phyloP scores from a whole-genome alignment of 2,888 invertebrate species.

The Synergus umbraculus region DNA sequence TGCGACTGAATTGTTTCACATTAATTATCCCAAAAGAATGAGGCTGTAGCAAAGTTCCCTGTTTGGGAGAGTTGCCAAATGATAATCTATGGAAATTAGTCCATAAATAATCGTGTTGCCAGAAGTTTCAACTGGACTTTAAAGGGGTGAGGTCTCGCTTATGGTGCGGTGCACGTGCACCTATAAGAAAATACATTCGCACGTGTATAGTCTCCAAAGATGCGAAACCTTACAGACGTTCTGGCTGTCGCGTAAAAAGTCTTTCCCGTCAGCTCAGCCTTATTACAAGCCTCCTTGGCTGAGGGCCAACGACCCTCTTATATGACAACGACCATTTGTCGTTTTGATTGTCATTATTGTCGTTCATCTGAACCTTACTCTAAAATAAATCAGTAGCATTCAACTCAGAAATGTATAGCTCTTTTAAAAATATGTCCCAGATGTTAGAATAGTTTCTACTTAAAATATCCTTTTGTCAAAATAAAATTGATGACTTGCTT shows the following conservation, averaged over 20 bases:
- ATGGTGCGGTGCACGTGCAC: constrained; percentile 26
- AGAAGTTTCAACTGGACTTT: constrained; percentile 19
- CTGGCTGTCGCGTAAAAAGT: constrained; percentile 55
- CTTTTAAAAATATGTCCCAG: neutral
- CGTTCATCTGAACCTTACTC: constrained; percentile 17
- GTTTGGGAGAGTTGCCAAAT: constrained; percentile 37
- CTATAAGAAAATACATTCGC: constrained; percentile 30
- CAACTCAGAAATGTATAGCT: constrained; percentile 7
- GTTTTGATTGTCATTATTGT: constrained; percentile 33
- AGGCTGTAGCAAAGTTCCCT: constrained; percentile 2
- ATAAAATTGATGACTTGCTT: no score
- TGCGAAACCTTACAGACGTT: constrained; percentile 54
- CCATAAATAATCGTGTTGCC: constrained; percentile 26
- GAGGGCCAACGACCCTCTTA: constrained; percentile 35
- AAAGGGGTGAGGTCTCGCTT: constrained; percentile 4
- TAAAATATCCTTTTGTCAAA: neutral
- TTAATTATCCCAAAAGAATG: constrained; percentile 31
- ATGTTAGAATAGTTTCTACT: neutral
- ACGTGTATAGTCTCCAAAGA: constrained; percentile 36
- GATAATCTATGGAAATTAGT: constrained; percentile 39
- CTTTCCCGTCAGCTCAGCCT: constrained; percentile 33
- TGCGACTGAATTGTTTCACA: neutral
- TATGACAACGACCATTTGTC: constrained; percentile 35
- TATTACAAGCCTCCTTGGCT: constrained; percentile 25
- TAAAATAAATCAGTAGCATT: constrained; percentile 22